Base-by-base conservation (phyloP, 2,797 vertebrate species). In the Hipposideros larvatus region DNA sequence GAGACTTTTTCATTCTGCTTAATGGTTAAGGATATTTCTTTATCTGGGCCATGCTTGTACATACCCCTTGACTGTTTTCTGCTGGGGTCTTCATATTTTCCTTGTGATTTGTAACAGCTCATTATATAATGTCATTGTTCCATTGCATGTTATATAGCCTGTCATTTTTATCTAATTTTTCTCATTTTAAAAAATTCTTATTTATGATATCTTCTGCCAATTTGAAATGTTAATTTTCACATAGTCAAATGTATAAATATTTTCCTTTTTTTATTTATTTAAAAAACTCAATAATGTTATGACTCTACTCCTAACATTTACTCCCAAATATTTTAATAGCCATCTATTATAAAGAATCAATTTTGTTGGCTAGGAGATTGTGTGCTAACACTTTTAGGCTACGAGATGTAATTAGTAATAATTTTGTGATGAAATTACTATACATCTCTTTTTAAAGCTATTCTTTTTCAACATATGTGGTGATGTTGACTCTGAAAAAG, bases 141-240 rank as follows among this genome's bases (percentile, higher is more conserved):
- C 11, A 77, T 3, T 93, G 14, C 14, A 34, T 94, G 5, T 53
- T 82, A 84, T 28, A 41, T 53, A 84, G 34, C 51, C 28, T 77
- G n/a, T 48, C 26, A 46, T 43, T 87, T 85, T 37, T 63, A 41
- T 24, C 57, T 28, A 65, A 78, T 51, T 65, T 53, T 31, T 90
- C 55, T 87, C 82, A 88, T 71, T 63, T 66, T 65, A 46, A 90
- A 74, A 89, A 79, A 66, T 59, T 93, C 26, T 87, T 78, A 31
- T 37, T 70, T 83, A 55, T 71, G 21, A 53, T 61, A 22, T 77
- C 16, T 93, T 87, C 48, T 34, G 51, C 7, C 41, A 84, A 41
- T 65, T 24, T 91, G 11, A 87, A 94, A 80, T 34, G 94, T 90
- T 84, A 77, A 59, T 55, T 94, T 93, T 90, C 24, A 75, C 11